Percentiles rank a stretch among this genome's conserved stretches.
Conservation (phyloP, 2,797 vertebrate genomes). For the Phyllotis vaccarum region DNA sequence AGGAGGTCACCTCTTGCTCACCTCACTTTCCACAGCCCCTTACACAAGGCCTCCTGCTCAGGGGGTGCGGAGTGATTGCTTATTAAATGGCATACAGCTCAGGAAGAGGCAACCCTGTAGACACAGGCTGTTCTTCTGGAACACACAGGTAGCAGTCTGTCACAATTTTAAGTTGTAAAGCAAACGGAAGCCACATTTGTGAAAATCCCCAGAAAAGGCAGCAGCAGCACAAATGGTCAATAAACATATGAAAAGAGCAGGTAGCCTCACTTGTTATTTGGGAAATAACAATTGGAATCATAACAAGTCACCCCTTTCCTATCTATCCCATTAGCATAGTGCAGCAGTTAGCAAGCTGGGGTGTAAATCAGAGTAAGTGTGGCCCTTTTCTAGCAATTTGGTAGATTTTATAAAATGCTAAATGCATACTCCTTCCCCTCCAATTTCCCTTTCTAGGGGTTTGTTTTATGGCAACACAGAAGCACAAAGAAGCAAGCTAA, state of each 20-base stretch:
- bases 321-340: slow-evolving; percentile 48
- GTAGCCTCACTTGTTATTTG: slow-evolving; percentile 65
- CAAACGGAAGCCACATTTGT: slow-evolving; percentile 68
- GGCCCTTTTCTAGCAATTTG: slow-evolving; percentile 17
- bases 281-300: slow-evolving; percentile 70
- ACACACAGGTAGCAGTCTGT: slow-evolving; percentile 50
- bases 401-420: slow-evolving; percentile 39
- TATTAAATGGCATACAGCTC: slow-evolving; percentile 40
- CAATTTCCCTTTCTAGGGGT: slow-evolving; percentile 18
- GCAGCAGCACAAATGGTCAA: slow-evolving; percentile 67
- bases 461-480: slow-evolving; percentile 35
- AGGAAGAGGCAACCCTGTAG: slow-evolving; percentile 8
- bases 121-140: slow-evolving; percentile 45
- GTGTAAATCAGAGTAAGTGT: background rate
- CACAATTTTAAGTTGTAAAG: slow-evolving; percentile 54
- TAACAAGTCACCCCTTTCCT: slow-evolving; percentile 40
- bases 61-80: background rate
- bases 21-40: slow-evolving; percentile 10
- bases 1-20: slow-evolving; percentile 39
- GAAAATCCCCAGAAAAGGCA: slow-evolving; percentile 21
- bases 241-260: slow-evolving; percentile 66
- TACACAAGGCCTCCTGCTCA: background rate
- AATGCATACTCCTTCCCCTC: background rate
- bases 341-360: slow-evolving; percentile 59
- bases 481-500: background rate